phyloP scores from a whole-genome alignment of 2,888 invertebrate genomes.

The Ectemnius lituratus region DNA sequence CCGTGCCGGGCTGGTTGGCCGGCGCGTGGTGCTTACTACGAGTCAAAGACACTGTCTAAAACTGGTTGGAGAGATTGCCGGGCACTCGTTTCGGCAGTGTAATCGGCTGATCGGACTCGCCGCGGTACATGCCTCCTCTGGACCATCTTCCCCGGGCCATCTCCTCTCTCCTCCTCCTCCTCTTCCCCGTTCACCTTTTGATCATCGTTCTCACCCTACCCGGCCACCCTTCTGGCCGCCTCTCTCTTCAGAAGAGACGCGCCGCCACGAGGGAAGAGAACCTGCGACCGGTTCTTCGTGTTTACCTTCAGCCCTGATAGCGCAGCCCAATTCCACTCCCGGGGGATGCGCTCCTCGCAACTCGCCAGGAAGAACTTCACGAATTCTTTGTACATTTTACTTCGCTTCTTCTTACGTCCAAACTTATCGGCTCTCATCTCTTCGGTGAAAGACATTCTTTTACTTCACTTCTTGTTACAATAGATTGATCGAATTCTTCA shows the following conservation, averaged over 20 bases:
- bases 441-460: too few species aligned
- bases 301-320: constrained; percentile 31
- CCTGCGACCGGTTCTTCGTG: constrained; percentile 24
- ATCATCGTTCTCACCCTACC: constrained; percentile 43
- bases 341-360: constrained; percentile 26
- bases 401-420: too few species aligned
- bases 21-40: constrained; percentile 28
- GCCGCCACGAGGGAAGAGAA: constrained; percentile 29
- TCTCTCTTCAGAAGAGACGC: constrained; percentile 37
- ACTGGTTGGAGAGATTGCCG: constrained; percentile 59
- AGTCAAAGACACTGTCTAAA: constrained; percentile 54
- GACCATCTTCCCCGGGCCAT: too few species aligned
- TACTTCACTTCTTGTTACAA: too few species aligned
- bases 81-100: constrained; percentile 60
- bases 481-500: too few species aligned
- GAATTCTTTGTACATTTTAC: too few species aligned
- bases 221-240: constrained; percentile 26
- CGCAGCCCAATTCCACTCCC: constrained; percentile 26
- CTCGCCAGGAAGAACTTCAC: too few species aligned
- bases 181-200: constrained; percentile 4
- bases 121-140: too few species aligned
- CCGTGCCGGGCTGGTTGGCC: constrained; percentile 13
- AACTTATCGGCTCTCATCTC: too few species aligned
- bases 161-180: background rate
- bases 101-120: constrained; percentile 60